These are phyloP conservation scores for Cygnus atratus DNA, from an alignment of 2,113 vertebrate species.

Conservation along the genomic window DNA sequence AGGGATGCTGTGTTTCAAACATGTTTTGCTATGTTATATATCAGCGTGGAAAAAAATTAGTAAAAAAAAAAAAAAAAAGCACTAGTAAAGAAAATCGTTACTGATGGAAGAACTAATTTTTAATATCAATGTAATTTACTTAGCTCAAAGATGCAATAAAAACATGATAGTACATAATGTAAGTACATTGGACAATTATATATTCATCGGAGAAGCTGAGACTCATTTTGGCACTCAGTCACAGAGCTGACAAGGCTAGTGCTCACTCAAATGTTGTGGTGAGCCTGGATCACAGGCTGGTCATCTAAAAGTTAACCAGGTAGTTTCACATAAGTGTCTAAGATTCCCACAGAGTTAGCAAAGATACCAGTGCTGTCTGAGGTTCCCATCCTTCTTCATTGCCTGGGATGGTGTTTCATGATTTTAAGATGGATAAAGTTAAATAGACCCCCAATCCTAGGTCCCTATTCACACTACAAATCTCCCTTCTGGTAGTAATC, in stretches of 20 bases:
- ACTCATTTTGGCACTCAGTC: background rate
- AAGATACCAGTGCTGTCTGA: background rate
- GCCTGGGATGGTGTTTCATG: background rate
- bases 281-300: background rate
- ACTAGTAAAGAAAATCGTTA: background rate
- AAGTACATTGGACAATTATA: background rate
- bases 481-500: background rate
- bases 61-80: background rate
- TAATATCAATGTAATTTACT: background rate
- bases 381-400: background rate
- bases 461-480: background rate
- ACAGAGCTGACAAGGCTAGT: background rate
- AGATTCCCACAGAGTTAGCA: background rate
- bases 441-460: background rate
- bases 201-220: background rate
- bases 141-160: background rate
- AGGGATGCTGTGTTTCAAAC: background rate
- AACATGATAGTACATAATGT: background rate
- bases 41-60: background rate
- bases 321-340: background rate
- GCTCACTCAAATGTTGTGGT: background rate
- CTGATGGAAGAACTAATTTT: background rate
- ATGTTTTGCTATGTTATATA: background rate
- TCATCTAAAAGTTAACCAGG: background rate
- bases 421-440: background rate